Base-by-base conservation (phyloP, 2,888 invertebrate species). In the Pristionchus maxplancki region DNA sequence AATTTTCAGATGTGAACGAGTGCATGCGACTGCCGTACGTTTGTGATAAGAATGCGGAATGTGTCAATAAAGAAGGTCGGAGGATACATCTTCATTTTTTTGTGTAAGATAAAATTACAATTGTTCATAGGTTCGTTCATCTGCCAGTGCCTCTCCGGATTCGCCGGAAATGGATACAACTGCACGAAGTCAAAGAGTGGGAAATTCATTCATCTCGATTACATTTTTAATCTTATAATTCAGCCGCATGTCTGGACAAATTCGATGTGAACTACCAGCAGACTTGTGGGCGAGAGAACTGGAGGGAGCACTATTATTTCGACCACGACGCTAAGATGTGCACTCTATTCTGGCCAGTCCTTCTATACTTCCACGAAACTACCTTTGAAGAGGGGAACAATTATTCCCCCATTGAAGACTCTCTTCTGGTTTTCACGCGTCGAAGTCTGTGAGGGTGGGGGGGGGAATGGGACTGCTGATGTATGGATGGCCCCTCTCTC, bases 1-100 rank as follows among this genome's bases (percentile, higher is more conserved):
- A n/a, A n/a, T n/a, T n/a, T 92, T 87, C 71, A 93, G 94, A 94
- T 86, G 93, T 93, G 34, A 93, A 94, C 88, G 94, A 94, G 88
- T 94, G 94, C 85, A 88, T 91, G 62, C 74, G 88, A n/a, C 44
- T 83, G 40, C 92, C 92, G 1, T 90, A 92, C 31, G 89, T 91
- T 28, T 94, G 94, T 87, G 92, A 93, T 88, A 88, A 89, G 58
- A 92, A 93, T 78, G 94, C 94, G 2, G 92, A 92, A 85, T 94
- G 94, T 78, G 88, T 90, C 37, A 94, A 94, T 89, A 90, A 92
- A 20, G 91, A 92, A 48, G 92, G 92, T 87, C 3, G 4, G 28
- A 62, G 1, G 15, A 20, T 20, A 40, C n/a, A n/a, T n/a, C n/a
- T n/a, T n/a, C n/a, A n/a, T 28, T 64, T 17, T 64, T 64, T 64